Evolutionary conservation across 2,888 invertebrate genomes (phyloP).

Genomic region (Rambutsinella grinnellia): DNA sequence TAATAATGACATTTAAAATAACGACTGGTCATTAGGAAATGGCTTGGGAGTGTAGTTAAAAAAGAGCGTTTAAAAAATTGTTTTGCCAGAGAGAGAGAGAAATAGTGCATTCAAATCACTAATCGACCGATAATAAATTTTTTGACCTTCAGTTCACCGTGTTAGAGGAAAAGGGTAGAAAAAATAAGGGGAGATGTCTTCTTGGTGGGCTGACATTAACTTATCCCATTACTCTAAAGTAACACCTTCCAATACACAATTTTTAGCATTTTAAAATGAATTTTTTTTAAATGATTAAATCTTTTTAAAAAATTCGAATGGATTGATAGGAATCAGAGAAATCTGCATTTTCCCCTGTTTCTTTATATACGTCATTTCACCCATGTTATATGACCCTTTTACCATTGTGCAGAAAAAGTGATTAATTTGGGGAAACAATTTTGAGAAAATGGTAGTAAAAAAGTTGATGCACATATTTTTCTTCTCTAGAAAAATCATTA

Average conservation of each 20-base stretch:
- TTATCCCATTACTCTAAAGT: background rate
- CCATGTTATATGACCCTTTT: no score
- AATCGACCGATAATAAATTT: constrained; percentile 2
- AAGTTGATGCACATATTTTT: no score
- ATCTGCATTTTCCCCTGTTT: no score
- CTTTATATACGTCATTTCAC: no score
- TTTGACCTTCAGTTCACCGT: background rate
- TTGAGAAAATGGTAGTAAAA: no score
- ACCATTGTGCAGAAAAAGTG: no score
- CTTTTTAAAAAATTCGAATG: constrained; percentile 26
- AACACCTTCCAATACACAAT: background rate
- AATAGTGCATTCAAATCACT: constrained; percentile 3
- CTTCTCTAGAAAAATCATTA: background rate
- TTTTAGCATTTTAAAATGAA: background rate
- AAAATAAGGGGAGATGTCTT: background rate
- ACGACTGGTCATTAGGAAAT: no score
- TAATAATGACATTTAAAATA: no score
- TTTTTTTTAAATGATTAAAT: background rate
- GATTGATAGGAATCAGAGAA: background rate
- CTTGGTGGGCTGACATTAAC: background rate
- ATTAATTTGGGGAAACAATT: no score
- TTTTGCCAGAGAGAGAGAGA: no score
- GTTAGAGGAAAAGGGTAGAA: background rate
- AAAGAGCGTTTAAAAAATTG: no score
- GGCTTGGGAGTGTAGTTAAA: no score